phyloP scores from a whole-genome alignment of 1,140 invertebrate genomes.

The Bombyx mandarina region DNA sequence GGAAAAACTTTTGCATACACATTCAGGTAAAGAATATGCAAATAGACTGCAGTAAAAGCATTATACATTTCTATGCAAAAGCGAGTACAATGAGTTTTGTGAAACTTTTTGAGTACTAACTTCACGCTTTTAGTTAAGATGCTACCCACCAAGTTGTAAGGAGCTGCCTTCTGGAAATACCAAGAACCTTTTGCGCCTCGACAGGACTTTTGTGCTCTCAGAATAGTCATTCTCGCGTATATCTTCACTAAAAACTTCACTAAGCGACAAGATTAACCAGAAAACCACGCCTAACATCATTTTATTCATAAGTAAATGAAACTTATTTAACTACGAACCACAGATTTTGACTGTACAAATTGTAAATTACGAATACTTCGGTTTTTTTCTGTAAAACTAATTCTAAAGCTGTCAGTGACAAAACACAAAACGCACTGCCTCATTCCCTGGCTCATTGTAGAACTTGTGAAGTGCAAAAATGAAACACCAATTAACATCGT shows the following conservation, averaged over 20 bases:
- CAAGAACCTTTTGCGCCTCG: conserved; percentile 80
- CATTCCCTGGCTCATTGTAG: conserved; percentile 23
- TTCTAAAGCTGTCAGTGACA: conserved; percentile 25
- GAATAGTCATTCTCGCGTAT: conserved; percentile 19
- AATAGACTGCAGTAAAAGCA: too few relatives aligned
- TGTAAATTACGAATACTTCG: not conserved
- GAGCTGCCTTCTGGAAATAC: conserved; percentile 85
- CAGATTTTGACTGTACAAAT: not conserved
- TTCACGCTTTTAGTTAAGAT: not conserved
- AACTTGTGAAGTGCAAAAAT: conserved; percentile 38
- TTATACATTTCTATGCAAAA: too few relatives aligned
- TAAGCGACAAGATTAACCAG: not conserved
- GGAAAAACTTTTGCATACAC: too few relatives aligned
- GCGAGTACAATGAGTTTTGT: too few relatives aligned
- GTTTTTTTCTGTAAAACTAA: conserved; percentile 16
- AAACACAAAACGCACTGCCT: conserved; percentile 40
- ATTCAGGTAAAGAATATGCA: too few relatives aligned
- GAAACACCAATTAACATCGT: conserved; percentile 56
- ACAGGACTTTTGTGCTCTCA: conserved; percentile 54
- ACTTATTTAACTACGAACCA: conserved; percentile 1
- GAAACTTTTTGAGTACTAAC: too few relatives aligned
- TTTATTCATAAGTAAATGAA: not conserved
- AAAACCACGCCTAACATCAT: not conserved
- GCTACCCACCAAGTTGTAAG: conserved; percentile 78
- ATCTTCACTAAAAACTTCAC: conserved; percentile 18